Conservation (phyloP, 2,113 vertebrate species). For the Perccottus glenii region DNA sequence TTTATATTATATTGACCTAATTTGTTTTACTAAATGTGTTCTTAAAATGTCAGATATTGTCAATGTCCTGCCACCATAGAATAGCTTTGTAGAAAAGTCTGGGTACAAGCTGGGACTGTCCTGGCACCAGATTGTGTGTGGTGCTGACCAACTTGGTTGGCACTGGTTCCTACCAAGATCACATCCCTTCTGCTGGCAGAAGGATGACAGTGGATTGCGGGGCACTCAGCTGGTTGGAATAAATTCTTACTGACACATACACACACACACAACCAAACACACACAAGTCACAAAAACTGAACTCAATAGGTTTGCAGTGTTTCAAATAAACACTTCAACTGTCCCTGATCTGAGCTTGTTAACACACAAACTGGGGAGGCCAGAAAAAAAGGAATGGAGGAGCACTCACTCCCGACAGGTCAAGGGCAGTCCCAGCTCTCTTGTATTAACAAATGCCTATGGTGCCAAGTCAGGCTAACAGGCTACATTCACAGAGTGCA, state of each 20-base stretch:
- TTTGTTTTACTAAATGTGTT: no score
- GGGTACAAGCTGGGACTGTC: slow-evolving; percentile 69
- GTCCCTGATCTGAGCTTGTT: background rate
- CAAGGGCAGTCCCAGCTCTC: slow-evolving; percentile 41
- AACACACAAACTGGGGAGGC: slow-evolving; percentile 28
- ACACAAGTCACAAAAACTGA: slow-evolving; percentile 4
- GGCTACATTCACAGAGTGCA: slow-evolving; percentile 16
- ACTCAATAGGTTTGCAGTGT: slow-evolving; percentile 9
- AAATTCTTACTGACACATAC: slow-evolving; percentile 39
- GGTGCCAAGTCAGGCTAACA: slow-evolving; percentile 30
- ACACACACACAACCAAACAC: background rate
- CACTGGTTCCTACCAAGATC: slow-evolving; percentile 47
- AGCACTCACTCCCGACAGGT: slow-evolving; percentile 1
- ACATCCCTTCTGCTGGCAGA: slow-evolving; percentile 57
- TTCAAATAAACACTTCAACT: slow-evolving; percentile 27
- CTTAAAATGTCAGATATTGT: background rate
- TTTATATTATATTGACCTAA: no score
- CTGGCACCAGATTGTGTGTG: slow-evolving; percentile 75
- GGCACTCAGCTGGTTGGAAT: slow-evolving; percentile 69
- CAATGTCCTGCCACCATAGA: slow-evolving; percentile 12
- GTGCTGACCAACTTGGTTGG: slow-evolving; percentile 67
- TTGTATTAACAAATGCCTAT: slow-evolving; percentile 34
- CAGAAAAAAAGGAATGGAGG: slow-evolving; percentile 28
- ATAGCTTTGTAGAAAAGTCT: slow-evolving; percentile 20
- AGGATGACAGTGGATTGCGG: slow-evolving; percentile 35